Evolutionary conservation across 2,797 vertebrate genomes (phyloP), one percentile per base, ranked within the genome.

Genomic region (Lagocephalus sceleratus): DNA sequence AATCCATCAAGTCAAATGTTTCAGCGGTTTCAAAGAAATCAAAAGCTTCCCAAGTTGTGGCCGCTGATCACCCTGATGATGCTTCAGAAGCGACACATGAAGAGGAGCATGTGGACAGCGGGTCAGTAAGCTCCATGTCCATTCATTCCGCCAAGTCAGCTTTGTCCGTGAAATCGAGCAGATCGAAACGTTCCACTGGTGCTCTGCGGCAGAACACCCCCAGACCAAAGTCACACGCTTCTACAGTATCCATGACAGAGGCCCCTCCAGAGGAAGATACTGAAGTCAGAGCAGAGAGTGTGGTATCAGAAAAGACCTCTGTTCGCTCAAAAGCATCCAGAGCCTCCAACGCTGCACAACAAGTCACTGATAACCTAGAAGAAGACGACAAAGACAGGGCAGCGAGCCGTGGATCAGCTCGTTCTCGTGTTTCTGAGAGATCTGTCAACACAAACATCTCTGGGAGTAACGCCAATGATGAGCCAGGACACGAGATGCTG

Each of bases 311-410:
- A 45, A 66, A 60, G 20, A 75, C 57, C 63, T 81, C 87, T 29
- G 62, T 68, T 51, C 42, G 53, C 55, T 88, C 87, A 60, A 49
- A 45, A 1, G 65, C 20, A 67, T 79, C 76, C 20, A 71, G 63
- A 39, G 54, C 17, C 60, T 79, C 79, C 45, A 73, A 20, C 19
- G 7, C 19, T 66, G 73, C 55, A 22, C 40, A n/a, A 17, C 40
- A n/a, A 53, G 42, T 14, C 5, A 20, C 5, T 45, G 73, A 68
- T 12, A 54, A 17, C 12, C n/a, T 26, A 1, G 10, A 20, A 58
- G 69, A 61, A 19, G 62, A 60, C 53, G 76, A 38, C 46, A 68
- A 75, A 38, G 63, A 63, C 32, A 86, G 68, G 74, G 38, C 67
- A 54, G 8, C 23, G 17, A 84, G 69, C 19, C 2, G 26, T 14